Evolutionary conservation across 2,888 invertebrate genomes (phyloP).

Genomic region (Chrysolina americana): DNA sequence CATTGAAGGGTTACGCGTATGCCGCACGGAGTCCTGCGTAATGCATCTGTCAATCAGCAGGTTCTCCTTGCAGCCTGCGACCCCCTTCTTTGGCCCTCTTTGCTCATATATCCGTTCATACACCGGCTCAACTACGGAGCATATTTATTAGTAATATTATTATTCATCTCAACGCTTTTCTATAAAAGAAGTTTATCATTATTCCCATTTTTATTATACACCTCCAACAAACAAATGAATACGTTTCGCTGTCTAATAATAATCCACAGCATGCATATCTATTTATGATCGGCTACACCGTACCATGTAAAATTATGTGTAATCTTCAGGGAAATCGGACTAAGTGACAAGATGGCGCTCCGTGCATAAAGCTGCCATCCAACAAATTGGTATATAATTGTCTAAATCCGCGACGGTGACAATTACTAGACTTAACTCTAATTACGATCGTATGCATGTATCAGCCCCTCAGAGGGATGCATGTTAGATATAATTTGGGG

Average conservation of each 20-base stretch:
- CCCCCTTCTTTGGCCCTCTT: too few species aligned
- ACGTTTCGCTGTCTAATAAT: neutral
- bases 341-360: constrained; percentile 49
- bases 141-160: too few species aligned
- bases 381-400: constrained; percentile 39
- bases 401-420: constrained; percentile 53
- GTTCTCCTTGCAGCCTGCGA: too few species aligned
- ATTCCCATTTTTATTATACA: neutral
- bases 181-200: too few species aligned
- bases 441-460: constrained; percentile 19
- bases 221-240: neutral
- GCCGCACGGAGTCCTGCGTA: too few species aligned
- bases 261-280: constrained; percentile 5
- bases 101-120: too few species aligned
- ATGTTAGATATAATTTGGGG: constrained; percentile 18
- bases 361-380: neutral
- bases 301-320: constrained; percentile 20
- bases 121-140: too few species aligned
- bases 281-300: neutral
- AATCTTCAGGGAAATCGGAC: constrained; percentile 55
- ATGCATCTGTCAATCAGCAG: too few species aligned
- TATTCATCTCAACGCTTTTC: too few species aligned
- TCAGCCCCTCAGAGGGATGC: constrained; percentile 8
- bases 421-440: constrained; percentile 29
- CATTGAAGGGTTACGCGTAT: too few species aligned